Base-by-base conservation (phyloP, 2,113 vertebrate genomes). In the Melanerpes aurifrons region DNA sequence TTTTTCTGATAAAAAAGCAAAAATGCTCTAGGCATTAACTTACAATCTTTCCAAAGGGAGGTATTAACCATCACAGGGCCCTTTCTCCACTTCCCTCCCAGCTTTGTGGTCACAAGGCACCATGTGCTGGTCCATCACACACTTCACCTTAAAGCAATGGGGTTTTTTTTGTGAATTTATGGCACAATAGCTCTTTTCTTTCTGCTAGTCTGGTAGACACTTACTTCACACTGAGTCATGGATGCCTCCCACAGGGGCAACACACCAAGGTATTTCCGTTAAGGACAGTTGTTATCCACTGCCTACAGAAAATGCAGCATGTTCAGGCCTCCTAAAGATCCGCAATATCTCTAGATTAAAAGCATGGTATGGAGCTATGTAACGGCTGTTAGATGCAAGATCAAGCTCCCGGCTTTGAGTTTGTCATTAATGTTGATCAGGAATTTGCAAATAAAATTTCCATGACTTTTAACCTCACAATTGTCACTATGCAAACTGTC, bases 71-170 rank as follows among this genome's bases (percentile, higher is more conserved):
- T 0, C 58, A 50, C 0, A 0, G 32, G 82, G 78, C 58, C 12
- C 87, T 87, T 82, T 29, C 43, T 8, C 4, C 4, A 3, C 4
- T 66, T 15, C 6, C 4, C 12, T 74, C 26, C 37, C 77, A 57
- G 15, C 24, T 63, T 57, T 63, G 9, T 73, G 59, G 15, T 24
- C 47, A 32, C 35, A 16, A 70, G 53, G n/a, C n/a, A 32, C 29
- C 53, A 8, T 3, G 69, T 66, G 40, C 32, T 73, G 28, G 57
- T 59, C 53, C n/a, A 28, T 22, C 17, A 74, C 53, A 56, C 2
- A 0, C 21, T 35, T 64, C 48, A 63, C 4, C 12, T 71, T 19
- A 67, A 50, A 74, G 48, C 0, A 2, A 37, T 1, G 2, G 50
- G 50, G 3, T 12, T 28, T 12, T 28, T 82, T 28, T 18, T 47